Evolutionary conservation across 2,113 vertebrate genomes (phyloP).

Genomic region (Epinephelus cyanopodus): DNA sequence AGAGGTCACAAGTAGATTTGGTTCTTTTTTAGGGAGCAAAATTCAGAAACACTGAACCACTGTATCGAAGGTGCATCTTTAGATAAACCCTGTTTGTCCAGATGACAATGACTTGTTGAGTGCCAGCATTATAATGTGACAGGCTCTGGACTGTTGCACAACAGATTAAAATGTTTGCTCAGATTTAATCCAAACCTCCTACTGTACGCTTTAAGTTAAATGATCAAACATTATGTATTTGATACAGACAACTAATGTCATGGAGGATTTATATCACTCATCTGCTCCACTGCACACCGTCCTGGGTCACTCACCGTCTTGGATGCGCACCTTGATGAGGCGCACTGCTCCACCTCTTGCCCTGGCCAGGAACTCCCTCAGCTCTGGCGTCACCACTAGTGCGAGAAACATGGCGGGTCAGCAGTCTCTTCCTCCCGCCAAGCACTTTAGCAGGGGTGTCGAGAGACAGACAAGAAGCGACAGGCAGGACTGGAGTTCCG

Average conservation of each 20-base stretch:
- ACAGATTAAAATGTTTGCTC: not conserved
- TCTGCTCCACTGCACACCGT: not conserved
- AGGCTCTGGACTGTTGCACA: not conserved
- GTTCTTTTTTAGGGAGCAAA: not conserved
- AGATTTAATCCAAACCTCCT: not conserved
- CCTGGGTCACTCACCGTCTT: conserved; percentile 91
- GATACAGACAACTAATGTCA: not conserved
- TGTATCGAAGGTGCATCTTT: not conserved
- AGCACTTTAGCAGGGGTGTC: conserved; percentile 10
- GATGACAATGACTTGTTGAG: not conserved
- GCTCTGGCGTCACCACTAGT: conserved; percentile 93
- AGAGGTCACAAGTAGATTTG: not conserved
- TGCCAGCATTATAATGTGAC: not conserved
- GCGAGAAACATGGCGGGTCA: conserved; percentile 93
- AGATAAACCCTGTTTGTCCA: not conserved
- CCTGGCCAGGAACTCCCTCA: conserved; percentile 95
- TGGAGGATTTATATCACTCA: not conserved
- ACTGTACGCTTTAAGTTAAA: not conserved
- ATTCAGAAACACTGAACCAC: not conserved
- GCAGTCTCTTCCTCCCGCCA: conserved; percentile 63
- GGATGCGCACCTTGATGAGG: conserved; percentile 96
- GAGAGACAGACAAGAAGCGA: conserved; percentile 8
- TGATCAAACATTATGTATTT: not conserved
- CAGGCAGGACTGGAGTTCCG: conserved; percentile 6
- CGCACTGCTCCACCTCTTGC: conserved; percentile 92